These are phyloP conservation scores for Andrena bicolor DNA, from an alignment of 2,888 invertebrate species.

Conservation along the genomic window DNA sequence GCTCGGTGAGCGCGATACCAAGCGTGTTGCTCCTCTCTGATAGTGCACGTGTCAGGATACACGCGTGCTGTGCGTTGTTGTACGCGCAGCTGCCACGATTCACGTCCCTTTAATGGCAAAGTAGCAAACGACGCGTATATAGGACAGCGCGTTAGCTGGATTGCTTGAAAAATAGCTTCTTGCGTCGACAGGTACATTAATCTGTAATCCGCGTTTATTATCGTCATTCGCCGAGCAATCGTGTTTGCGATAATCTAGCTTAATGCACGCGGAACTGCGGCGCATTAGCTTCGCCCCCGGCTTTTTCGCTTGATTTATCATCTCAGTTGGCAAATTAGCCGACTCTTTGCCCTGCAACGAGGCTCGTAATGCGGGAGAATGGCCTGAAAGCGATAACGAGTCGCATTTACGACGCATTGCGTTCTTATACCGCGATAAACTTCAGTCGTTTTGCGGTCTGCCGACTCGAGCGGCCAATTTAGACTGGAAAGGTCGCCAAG, in stretches of 20 bases:
- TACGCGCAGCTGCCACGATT: conserved; percentile 17
- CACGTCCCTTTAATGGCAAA: neutral
- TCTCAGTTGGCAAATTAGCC: neutral
- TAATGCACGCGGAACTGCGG: conserved; percentile 3
- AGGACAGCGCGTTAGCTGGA: conserved; percentile 11
- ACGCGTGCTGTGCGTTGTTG: neutral
- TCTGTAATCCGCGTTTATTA: conserved; percentile 7
- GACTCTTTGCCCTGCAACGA: neutral
- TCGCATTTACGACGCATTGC: conserved; percentile 1
- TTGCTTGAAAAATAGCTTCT: conserved; percentile 13
- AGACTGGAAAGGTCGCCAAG: neutral
- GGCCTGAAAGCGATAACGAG: neutral
- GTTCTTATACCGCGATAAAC: conserved; percentile 5
- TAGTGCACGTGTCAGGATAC: conserved; percentile 31
- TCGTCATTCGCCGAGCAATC: neutral
- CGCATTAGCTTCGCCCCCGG: conserved; percentile 1
- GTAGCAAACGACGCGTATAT: neutral
- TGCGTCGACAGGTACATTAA: conserved; percentile 18
- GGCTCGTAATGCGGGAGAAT: neutral
- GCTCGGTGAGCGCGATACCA: neutral
- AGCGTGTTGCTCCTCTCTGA: neutral
- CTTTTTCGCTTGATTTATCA: conserved; percentile 9
- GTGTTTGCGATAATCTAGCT: neutral
- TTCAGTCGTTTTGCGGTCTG: neutral
- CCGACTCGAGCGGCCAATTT: neutral